Evolutionary conservation across 2,113 vertebrate species (phyloP).

Genomic region (Lagenorhynchus albirostris): DNA sequence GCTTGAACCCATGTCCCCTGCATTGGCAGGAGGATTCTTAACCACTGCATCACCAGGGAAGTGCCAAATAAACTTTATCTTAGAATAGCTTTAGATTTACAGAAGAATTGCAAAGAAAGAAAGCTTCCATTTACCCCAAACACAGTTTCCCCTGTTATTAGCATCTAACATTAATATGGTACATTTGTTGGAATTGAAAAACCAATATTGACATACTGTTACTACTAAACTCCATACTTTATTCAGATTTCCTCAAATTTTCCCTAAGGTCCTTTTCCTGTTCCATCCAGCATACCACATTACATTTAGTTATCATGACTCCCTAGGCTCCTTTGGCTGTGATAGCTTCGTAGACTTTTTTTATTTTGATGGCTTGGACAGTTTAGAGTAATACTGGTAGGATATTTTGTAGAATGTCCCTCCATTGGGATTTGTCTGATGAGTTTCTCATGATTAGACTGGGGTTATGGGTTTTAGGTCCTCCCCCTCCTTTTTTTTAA

Average conservation of each 20-base stretch:
- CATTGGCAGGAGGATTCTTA: too few relatives aligned
- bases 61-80: neutral
- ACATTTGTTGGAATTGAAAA: neutral
- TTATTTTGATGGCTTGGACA: neutral
- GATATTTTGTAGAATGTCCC: neutral
- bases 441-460: neutral
- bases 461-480: neutral
- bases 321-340: neutral
- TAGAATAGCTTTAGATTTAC: neutral
- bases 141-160: neutral
- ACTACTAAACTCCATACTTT: neutral
- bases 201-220: neutral
- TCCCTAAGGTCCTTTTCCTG: neutral
- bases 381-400: neutral
- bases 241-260: neutral
- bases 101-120: neutral
- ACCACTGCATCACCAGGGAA: too few relatives aligned
- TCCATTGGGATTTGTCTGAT: neutral
- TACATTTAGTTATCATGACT: neutral
- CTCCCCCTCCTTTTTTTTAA: neutral
- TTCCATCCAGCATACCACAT: neutral
- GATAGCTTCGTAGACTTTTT: neutral
- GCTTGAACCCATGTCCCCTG: too few relatives aligned
- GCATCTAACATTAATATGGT: neutral
- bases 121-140: neutral